Evolutionary conservation across 53 echinoderm and acorn worm genomes (phyloP).

Genomic region (Henricia sp.): DNA sequence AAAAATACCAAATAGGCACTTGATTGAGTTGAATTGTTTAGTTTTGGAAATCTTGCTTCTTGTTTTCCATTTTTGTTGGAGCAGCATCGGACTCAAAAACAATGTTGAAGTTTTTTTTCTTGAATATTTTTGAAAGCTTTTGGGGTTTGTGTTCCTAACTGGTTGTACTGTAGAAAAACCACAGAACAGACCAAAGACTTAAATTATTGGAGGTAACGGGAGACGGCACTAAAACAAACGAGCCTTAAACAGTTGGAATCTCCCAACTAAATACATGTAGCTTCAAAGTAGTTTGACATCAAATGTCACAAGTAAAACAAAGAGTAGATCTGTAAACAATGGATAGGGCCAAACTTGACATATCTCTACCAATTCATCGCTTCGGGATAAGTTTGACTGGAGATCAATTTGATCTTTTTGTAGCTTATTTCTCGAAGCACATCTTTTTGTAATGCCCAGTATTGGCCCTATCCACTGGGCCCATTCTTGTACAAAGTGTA

Average conservation of each 20-base stretch:
- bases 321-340: constrained; percentile 35
- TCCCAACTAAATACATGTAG: constrained; percentile 6
- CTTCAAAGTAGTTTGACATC: constrained; percentile 42
- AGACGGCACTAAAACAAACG: not conserved
- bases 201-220: constrained; percentile 21
- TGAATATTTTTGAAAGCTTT: constrained; percentile 37
- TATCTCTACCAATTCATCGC: not conserved
- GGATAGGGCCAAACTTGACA: constrained; percentile 15
- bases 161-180: constrained; percentile 32
- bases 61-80: constrained; percentile 32
- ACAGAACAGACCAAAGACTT: constrained; percentile 60
- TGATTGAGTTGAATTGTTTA: constrained; percentile 54
- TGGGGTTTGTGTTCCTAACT: constrained; percentile 39
- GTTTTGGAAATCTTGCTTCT: constrained; percentile 13
- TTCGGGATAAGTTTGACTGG: constrained; percentile 1
- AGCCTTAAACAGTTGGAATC: constrained; percentile 24
- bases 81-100: constrained; percentile 22
- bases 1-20: constrained; percentile 24
- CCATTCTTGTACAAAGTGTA: constrained; percentile 58
- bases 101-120: not conserved
- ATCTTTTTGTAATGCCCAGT: not conserved
- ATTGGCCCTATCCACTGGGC: constrained; percentile 34
- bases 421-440: not conserved
- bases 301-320: constrained; percentile 44
- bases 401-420: constrained; percentile 18